Evolutionary conservation across 1,140 invertebrate genomes (phyloP), one percentile per base, ranked within the genome.

Genomic region (Frieseomelitta varia): DNA sequence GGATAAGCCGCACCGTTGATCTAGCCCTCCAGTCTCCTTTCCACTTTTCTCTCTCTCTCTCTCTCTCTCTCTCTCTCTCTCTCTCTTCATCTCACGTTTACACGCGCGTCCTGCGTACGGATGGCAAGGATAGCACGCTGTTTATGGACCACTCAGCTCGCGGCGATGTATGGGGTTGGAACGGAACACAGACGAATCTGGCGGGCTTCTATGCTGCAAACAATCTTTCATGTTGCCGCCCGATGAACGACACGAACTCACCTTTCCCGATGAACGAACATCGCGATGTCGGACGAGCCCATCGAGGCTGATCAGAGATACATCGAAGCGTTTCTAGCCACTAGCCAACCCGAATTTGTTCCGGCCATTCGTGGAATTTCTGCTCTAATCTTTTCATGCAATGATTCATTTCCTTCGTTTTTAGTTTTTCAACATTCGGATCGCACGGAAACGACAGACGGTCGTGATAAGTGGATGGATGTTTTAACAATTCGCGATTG

Each of bases 211-310:
- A 80, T 79, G 84, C 67, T 68, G 67, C 65, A 63, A n/a, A 39
- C 80, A 77, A 88, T 88, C 89, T 90, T 90, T 90, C 88, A 90
- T 90, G 89, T 90, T 88, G 88, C 89, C 89, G 89, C 89, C 61
- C 77, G 76, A 79, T 61, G 69, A 82, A 47, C 39, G 88, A 68
- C 71, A 84, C 69, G 72, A 69, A 69, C n/a, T 69, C 77, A 77
- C 74, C 79, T 86, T 90, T 89, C 65, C 73, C 58, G 65, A 61
- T 77, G 73, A 79, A 72, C 81, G 81, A 27, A 79, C 87, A 86
- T 84, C 84, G 72, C 72, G 79, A 75, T 76, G 79, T 67, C 86
- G 69, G 14, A 34, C 30, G 69, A 21, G 27, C 47, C 63, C 34
- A 8, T 51, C n/a, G 27, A n/a, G 27, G 67, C 15, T 79, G n/a